A percentile compares a stretch with the other conserved stretches of the same genome.
Conservation (phyloP, 1,140 invertebrate genomes). For the Branchinecta lynchi region DNA sequence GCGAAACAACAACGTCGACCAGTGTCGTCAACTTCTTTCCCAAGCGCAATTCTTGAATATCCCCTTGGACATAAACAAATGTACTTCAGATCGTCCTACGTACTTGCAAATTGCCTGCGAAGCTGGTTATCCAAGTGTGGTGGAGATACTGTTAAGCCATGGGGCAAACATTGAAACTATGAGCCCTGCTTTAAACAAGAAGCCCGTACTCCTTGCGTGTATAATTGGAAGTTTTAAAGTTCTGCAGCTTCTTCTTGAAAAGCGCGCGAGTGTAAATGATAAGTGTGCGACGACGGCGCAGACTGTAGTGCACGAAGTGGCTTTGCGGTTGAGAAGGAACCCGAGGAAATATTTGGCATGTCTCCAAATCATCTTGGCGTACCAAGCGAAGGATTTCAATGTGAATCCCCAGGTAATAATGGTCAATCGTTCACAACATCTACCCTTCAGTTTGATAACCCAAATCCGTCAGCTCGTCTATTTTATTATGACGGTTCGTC, state of each 20-base stretch:
- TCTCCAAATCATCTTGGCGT: slow-evolving; percentile 13
- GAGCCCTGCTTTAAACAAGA: neutral
- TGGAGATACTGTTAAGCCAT: neutral
- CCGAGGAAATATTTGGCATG: slow-evolving; percentile 13
- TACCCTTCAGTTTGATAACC: too few relatives aligned
- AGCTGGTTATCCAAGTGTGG: neutral
- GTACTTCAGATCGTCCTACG: neutral
- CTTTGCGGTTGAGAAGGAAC: slow-evolving; percentile 13
- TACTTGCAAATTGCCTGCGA: neutral
- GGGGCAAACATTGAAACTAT: neutral
- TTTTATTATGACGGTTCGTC: too few relatives aligned
- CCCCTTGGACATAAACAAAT: neutral
- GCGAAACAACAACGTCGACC: neutral
- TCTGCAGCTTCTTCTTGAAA: slow-evolving; percentile 37
- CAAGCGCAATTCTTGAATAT: neutral
- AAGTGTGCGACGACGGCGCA: slow-evolving; percentile 14
- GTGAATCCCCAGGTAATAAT: neutral
- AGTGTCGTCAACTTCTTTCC: neutral
- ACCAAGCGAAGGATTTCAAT: neutral
- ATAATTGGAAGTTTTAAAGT: slow-evolving; percentile 40
- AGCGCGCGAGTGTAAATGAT: neutral
- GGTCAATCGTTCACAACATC: too few relatives aligned
- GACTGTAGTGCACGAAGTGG: slow-evolving; percentile 37
- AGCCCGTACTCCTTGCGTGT: neutral
- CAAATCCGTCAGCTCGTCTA: too few relatives aligned